Percentiles rank a stretch among this genome's conserved stretches.
phyloP scores from a whole-genome alignment of 92 coral and sea anemone genomes.

The Siderastrea radians region DNA sequence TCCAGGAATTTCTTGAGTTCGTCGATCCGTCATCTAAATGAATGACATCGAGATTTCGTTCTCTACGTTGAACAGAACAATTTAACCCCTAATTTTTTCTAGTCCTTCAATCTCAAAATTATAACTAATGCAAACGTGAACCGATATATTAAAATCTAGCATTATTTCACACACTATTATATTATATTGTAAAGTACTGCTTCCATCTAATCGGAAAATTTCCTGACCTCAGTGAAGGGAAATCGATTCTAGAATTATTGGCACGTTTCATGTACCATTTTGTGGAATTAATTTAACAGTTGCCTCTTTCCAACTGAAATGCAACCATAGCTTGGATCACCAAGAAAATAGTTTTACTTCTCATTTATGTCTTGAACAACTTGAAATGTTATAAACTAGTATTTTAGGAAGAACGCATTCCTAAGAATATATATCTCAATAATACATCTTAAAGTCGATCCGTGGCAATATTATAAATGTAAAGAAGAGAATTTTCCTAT shows the following conservation, averaged over 20 bases:
- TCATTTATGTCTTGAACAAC: background rate
- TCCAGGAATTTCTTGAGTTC: background rate
- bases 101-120: background rate
- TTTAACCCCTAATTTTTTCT: background rate
- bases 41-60: background rate
- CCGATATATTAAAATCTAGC: background rate
- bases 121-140: conserved; percentile 16
- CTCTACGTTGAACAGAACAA: background rate
- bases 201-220: conserved; percentile 12
- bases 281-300: conserved; percentile 10
- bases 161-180: conserved; percentile 12
- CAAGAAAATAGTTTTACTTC: conserved; percentile 22
- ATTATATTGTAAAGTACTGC: conserved; percentile 15
- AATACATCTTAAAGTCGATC: conserved; percentile 3
- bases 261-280: background rate
- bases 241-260: background rate
- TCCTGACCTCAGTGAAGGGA: background rate
- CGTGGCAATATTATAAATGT: background rate
- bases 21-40: background rate
- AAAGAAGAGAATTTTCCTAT: background rate
- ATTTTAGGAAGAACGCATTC: background rate
- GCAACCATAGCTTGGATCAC: background rate
- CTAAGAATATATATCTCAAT: conserved; percentile 30
- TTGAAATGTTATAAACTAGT: conserved; percentile 8
- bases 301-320: conserved; percentile 21